Base-by-base conservation (phyloP, 2,797 vertebrate species). In the Xenopus petersii region DNA sequence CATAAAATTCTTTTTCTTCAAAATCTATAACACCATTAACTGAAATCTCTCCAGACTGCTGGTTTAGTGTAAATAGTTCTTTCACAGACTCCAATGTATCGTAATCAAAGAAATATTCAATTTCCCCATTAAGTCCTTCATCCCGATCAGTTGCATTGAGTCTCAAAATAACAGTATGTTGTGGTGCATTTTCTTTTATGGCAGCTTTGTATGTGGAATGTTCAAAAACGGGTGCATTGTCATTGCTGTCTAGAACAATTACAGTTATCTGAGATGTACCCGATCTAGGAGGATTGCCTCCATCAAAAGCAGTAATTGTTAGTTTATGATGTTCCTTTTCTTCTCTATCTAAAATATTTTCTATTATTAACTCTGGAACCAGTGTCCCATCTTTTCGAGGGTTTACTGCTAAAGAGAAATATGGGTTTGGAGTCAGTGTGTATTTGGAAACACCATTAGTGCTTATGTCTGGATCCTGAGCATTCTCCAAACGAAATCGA, bases 221-320 rank as follows among this genome's bases (percentile, higher is more conserved):
- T 10, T 80, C 81, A 80, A 91, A 90, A 16, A 82, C 66, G 36
- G 88, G 89, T 0, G 54, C 30, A 5, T 90, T 91, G 9, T 90
- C 89, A 8, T 90, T 89, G 10, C 80, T 8, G 63, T 91, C 88
- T 42, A 85, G 5, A 56, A 98, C 88, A 71, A 86, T 90, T 75
- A 98, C 87, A 0, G 93, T 91, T 79, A 98, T 83, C 8, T 93
- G 89, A 0, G 91, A 93, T 0, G 93, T 95, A 77, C 96, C 95
- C 0, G 94, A 98, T 81, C 85, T 94, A 71, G 92, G 87, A 12
- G 96, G 95, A 76, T 88, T 91, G 2, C 97, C 97, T 46, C 96
- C 96, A 11, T 91, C 89, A 61, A 51, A 70, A 3, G 91, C 77
- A 0, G 76, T 79, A 26, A 92, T 89, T 88, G 0, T 48, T 0